Base-by-base conservation (phyloP, 2,113 vertebrate species). In the Saimiri boliviensis region DNA sequence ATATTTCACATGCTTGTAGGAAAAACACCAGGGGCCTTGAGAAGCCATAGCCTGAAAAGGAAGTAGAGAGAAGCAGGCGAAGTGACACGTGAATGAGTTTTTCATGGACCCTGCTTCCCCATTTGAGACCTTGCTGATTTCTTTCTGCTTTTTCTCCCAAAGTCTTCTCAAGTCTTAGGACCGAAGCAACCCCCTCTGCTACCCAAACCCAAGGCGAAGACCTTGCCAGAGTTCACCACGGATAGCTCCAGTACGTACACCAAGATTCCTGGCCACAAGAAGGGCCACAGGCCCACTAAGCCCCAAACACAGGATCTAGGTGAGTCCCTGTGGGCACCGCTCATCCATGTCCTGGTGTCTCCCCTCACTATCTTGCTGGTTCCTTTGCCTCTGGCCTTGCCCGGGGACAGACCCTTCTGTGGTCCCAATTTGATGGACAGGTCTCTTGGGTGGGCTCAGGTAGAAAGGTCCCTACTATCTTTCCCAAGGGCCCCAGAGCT, bases 111-210 rank as follows among this genome's bases (percentile, higher is more conserved):
- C 84, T 32, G 70, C 20, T 40, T 49, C n/a, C 40, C 30, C 3
- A 0, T 83, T 80, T 85, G 73, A 35, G 52, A 89, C 5, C 32
- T 45, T 90, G 56, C 45, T 93, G 70, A 97, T 80, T 89, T 92
- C 60, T 93, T 89, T 93, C 60, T 93, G 54, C 19, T 94, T 90
- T 86, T 94, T 84, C 37, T 88, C 73, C 42, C 54, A 32, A 32
- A 97, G 97, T 37, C 45, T 79, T 82, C 56, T 89, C 60, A 54
- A 54, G 52, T 23, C 63, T 56, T 35, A 32, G 32, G 19, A 42
- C 9, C 6, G 14, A 70, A 68, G n/a, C 35, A 54, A 32, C 32
- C 23, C 2, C 2, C 60, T 56, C 27, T n/a, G 66, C 32, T 58
- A 30, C 79, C 73, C 66, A 45, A 40, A 95, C 9, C 23, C 68